Evolutionary conservation across 2,888 invertebrate species (phyloP), one percentile per base, ranked within the genome.

Genomic region (Hypsopygia costalis): DNA sequence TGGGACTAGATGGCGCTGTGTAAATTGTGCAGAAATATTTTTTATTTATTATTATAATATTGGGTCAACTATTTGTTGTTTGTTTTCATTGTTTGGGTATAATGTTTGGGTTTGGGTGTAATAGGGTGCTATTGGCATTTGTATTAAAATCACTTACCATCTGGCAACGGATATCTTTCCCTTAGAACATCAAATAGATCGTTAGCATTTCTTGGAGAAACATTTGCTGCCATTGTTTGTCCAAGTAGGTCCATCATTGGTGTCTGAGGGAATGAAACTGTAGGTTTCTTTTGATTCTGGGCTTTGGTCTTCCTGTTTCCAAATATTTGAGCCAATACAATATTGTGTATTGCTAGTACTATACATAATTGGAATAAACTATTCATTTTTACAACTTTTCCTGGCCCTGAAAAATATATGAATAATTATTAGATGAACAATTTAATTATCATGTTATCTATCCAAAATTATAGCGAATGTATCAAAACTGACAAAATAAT

Each of bases 151-250:
- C 11, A 42, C 67, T 57, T 52, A 72, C 75, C 71, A 28, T 59
- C 50, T 1, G 76, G 73, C 34, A 73, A 55, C 21, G 66, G 58
- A 36, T 72, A 73, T 32, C 49, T 52, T 21, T 76, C 76, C 11
- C 76, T 52, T 20, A 76, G 42, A 11, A 65, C 54, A 36, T 73
- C 73, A 33, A 75, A 75, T 2, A 64, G 31, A 43, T 73, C 71
- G 1, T 47, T 53, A 11, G 62, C 53, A 33, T 58, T 54, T 7
- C 44, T 55, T 1, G 66, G 67, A 2, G 49, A 42, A 32, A 68
- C 69, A 39, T 64, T 68, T 0, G 61, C 54, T 8, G 66, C 56
- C 6, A 62, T 39, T 0, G 67, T 50, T 45, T 67, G 61, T 57
- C 57, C 53, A 40, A 69, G n/a, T 6, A 60, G n/a, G 22, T 70